Percentiles rank a stretch among this genome's conserved stretches.
These are phyloP conservation scores for Coptodon rendalli DNA, from an alignment of 2,113 vertebrate genomes.

Conservation along the genomic window DNA sequence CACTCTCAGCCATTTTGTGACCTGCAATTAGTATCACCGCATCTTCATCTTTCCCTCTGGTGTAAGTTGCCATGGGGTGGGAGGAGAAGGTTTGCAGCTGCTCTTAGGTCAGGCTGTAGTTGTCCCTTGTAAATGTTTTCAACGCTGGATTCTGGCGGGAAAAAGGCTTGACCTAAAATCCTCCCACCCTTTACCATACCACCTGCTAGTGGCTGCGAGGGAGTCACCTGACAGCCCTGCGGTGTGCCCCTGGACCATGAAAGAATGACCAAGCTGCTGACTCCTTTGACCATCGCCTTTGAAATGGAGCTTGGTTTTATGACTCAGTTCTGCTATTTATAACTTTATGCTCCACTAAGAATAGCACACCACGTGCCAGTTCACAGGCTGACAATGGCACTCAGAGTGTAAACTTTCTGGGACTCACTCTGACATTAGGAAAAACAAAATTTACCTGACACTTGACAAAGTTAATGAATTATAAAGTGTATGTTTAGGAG, in stretches of 20 bases:
- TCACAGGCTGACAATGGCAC: slow-evolving; percentile 12
- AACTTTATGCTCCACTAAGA: slow-evolving; percentile 36
- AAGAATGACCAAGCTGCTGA: slow-evolving; percentile 44
- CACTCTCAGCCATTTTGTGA: background rate
- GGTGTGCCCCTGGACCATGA: background rate
- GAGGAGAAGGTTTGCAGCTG: background rate
- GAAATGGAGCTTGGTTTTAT: slow-evolving; percentile 44
- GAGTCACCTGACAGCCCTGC: background rate
- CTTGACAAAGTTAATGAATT: slow-evolving; percentile 21
- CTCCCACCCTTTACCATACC: background rate
- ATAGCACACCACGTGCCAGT: slow-evolving; percentile 7
- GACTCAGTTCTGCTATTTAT: slow-evolving; percentile 60
- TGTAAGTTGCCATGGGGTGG: background rate
- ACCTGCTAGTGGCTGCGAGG: background rate
- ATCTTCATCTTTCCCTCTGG: background rate
- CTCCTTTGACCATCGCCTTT: slow-evolving; percentile 47
- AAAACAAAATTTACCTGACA: slow-evolving; percentile 49
- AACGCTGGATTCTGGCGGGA: background rate
- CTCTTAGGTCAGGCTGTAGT: background rate
- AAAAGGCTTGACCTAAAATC: background rate
- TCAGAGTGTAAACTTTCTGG: background rate
- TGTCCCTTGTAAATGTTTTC: background rate
- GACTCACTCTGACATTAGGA: slow-evolving; percentile 10
- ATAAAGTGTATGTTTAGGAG: background rate
- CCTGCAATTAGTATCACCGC: background rate